Conservation (phyloP, 2,113 vertebrate species). For the Baryphthengus martii region DNA sequence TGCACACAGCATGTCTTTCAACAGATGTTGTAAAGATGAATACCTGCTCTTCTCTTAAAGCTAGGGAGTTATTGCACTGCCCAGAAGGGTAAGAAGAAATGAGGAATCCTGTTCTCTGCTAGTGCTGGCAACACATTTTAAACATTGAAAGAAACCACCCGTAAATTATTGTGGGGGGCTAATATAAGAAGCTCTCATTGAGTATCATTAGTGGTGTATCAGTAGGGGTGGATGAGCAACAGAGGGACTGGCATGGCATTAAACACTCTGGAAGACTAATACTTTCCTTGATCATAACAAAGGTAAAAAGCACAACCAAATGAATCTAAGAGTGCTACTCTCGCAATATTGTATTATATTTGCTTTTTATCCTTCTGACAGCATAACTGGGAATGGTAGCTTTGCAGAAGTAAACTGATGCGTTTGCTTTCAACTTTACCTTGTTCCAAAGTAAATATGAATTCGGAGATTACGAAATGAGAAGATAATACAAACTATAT, state of each 20-base stretch:
- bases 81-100: not conserved
- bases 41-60: not conserved
- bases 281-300: not conserved
- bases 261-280: not conserved
- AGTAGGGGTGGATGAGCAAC: not conserved
- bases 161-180: not conserved
- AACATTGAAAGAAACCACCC: not conserved
- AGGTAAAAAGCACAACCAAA: not conserved
- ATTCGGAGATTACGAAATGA: not conserved
- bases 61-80: not conserved
- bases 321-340: accelerated
- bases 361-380: not conserved
- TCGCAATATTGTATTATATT: accelerated
- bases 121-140: not conserved
- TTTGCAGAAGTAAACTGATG: not conserved
- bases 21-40: not conserved
- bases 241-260: not conserved
- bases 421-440: not conserved
- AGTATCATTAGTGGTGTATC: not conserved
- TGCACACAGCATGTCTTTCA: not conserved
- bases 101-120: not conserved
- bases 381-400: not conserved
- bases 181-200: not conserved
- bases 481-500: not conserved
- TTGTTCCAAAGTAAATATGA: not conserved